These are phyloP conservation scores for Eumeta japonica DNA, from an alignment of 1,140 invertebrate species.

Conservation along the genomic window DNA sequence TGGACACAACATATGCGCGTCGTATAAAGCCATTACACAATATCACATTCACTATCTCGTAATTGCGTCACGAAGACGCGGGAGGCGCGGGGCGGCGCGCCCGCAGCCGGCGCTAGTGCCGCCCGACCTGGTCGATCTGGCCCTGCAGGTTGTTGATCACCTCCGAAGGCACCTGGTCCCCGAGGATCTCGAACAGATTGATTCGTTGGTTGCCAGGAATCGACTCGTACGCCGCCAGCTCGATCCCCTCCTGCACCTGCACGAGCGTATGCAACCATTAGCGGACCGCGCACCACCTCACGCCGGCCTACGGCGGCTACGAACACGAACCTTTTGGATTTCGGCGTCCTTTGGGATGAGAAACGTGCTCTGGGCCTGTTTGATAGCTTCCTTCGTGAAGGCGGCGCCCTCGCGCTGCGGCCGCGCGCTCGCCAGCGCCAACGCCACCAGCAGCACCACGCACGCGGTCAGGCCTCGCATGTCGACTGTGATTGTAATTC, in stretches of 20 bases:
- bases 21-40: conserved; percentile 35
- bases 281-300: background rate
- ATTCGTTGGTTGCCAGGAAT: conserved; percentile 80
- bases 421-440: conserved; percentile 55
- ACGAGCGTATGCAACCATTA: background rate
- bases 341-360: conserved; percentile 82
- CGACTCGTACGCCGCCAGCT: conserved; percentile 77
- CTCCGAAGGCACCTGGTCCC: conserved; percentile 78
- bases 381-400: conserved; percentile 82
- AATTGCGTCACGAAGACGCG: conserved; percentile 24
- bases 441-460: conserved; percentile 46
- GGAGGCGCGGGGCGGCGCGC: conserved; percentile 3
- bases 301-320: conserved; percentile 1
- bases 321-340: conserved; percentile 66
- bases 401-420: conserved; percentile 75
- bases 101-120: conserved; percentile 47
- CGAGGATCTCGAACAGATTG: conserved; percentile 77
- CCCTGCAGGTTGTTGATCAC: conserved; percentile 82
- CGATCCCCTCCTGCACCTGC: conserved; percentile 79
- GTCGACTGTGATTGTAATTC: too few relatives aligned
- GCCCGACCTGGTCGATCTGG: conserved; percentile 78
- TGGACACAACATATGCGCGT: too few relatives aligned
- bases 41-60: conserved; percentile 39
- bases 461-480: too few relatives aligned
- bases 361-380: conserved; percentile 78